Conservation (phyloP, 1,140 invertebrate species). For the Mercenaria mercenaria region DNA sequence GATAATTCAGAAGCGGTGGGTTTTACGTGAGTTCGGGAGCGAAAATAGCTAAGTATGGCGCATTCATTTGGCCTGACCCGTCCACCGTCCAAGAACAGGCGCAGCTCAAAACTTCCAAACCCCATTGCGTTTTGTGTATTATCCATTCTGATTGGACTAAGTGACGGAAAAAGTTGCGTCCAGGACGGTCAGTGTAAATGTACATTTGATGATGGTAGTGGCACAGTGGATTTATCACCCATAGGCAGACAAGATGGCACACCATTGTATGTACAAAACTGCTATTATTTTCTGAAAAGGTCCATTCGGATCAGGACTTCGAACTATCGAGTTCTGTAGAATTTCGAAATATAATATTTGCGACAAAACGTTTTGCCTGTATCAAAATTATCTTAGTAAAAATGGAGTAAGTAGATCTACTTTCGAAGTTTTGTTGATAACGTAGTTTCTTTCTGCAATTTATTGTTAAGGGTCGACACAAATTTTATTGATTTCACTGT, state of each 20-base stretch:
- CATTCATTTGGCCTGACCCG: background rate
- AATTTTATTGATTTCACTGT: no score
- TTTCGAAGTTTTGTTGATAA: no score
- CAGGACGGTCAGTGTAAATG: constrained; percentile 29
- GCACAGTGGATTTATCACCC: constrained; percentile 27
- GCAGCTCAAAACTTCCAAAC: background rate
- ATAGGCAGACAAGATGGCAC: constrained; percentile 12
- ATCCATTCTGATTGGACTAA: background rate
- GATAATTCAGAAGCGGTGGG: background rate
- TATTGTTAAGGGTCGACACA: no score
- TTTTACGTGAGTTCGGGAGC: no score
- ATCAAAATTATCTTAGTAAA: no score
- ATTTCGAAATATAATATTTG: no score
- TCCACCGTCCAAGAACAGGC: background rate
- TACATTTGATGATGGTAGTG: constrained; percentile 51
- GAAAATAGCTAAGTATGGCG: background rate
- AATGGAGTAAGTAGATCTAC: no score
- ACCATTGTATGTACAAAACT: constrained; percentile 32
- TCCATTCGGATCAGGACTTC: no score
- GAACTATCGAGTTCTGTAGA: no score
- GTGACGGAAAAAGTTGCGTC: background rate
- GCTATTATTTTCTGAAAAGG: background rate
- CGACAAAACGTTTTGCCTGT: no score
- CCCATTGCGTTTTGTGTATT: background rate
- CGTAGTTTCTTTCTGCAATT: no score